Base-by-base conservation (phyloP, 2,797 vertebrate species). In the Centropyge bicolor region DNA sequence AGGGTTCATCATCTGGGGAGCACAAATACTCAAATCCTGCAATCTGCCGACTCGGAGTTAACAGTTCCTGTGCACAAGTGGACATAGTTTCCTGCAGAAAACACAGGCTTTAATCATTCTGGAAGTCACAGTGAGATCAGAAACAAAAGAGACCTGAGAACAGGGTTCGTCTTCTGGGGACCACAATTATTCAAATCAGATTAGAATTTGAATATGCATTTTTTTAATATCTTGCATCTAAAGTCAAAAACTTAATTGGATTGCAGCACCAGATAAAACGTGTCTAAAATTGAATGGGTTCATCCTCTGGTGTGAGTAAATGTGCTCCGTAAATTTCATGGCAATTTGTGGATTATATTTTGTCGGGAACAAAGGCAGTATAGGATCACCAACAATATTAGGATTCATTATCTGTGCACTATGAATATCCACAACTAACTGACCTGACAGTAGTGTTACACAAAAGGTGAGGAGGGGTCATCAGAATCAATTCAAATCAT, bases 121-220 rank as follows among this genome's bases (percentile, higher is more conserved):
- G 51, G 61, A 71, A 68, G 40, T 43, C 38, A 77, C 16, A 41
- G 24, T 20, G 22, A 43, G 31, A 71, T 60, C 45, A 41, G 13
- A 46, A 57, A 61, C 22, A 54, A 68, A 43, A 43, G n/a, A 74
- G 3, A 52, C 5, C 40, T 9, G 14, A 19, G 31, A 57, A 67
- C 55, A 64, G 1, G 19, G 71, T 54, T 66, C 14, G n/a, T 61
- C 9, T 9, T 46, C 48, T 19, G 3, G 7, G 22, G 19, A 43
- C 4, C 40, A 64, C 5, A 55, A 9, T 52, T 41, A 59, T 55
- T 27, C 3, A 20, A 46, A 36, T 7, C 9, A 27, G 27, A 56
- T 40, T 79, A 59, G 10, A 5, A 60, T 27, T 20, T 5, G 2
- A 59, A 63, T 51, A 17, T 16, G 19, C 19, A 20, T 20, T 16